Evolutionary conservation across 1,140 invertebrate species (phyloP).

Genomic region (Pomacea maculata): DNA sequence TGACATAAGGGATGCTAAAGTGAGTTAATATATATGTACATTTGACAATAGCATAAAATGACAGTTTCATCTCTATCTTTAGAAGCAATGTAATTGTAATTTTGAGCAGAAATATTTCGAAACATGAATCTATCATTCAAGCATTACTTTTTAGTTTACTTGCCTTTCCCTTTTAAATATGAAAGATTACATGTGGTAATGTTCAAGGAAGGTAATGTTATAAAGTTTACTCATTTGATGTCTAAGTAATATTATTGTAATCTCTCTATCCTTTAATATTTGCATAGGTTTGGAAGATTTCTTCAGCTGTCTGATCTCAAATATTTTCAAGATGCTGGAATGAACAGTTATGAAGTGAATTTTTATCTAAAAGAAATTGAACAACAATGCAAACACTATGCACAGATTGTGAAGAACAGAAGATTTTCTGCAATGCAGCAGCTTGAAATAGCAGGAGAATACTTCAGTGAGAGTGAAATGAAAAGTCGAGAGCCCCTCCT

Average conservation of each 20-base stretch:
- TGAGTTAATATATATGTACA: too few relatives aligned
- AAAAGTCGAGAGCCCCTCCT: constrained; percentile 87
- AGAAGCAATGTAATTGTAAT: too few relatives aligned
- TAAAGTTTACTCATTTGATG: not conserved
- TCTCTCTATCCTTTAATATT: not conserved
- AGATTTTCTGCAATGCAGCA: constrained; percentile 83
- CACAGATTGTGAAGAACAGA: constrained; percentile 79
- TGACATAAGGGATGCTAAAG: too few relatives aligned
- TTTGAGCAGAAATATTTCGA: too few relatives aligned
- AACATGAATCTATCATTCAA: too few relatives aligned
- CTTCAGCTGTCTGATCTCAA: constrained; percentile 65
- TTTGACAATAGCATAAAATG: too few relatives aligned
- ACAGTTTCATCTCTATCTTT: too few relatives aligned
- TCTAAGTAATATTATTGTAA: not conserved
- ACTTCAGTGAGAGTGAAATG: constrained; percentile 93
- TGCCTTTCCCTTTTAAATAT: not conserved
- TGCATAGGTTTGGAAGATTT: constrained; percentile 75
- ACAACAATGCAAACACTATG: constrained; percentile 48
- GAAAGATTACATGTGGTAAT: not conserved
- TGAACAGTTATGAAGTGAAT: constrained; percentile 71
- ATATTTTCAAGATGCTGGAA: constrained; percentile 70
- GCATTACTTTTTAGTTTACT: too few relatives aligned
- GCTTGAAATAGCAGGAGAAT: constrained; percentile 76
- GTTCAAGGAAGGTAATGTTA: not conserved
- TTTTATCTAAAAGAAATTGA: constrained; percentile 71